Conservation (phyloP, 2,888 invertebrate species). For the Meganola albula region DNA sequence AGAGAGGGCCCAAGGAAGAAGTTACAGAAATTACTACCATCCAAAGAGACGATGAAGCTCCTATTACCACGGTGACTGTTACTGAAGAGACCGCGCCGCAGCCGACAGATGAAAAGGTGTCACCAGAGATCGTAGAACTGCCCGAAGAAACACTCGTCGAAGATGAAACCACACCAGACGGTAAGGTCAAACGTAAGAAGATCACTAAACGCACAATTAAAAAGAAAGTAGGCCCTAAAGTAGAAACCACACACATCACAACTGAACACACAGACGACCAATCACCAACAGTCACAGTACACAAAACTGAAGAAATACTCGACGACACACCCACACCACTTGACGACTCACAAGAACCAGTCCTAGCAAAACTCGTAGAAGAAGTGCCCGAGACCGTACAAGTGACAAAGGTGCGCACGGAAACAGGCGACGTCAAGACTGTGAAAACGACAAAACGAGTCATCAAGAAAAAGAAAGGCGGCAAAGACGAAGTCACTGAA, state of each 20-base stretch:
- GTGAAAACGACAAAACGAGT: constrained; percentile 55
- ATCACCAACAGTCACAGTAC: constrained; percentile 10
- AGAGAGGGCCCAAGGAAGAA: constrained; percentile 28
- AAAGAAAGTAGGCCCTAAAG: constrained; percentile 16
- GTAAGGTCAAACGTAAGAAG: constrained; percentile 38
- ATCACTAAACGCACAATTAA: constrained; percentile 16
- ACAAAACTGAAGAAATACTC: constrained; percentile 12
- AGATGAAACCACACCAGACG: constrained; percentile 39
- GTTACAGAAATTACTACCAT: constrained; percentile 26
- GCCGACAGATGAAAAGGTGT: background rate
- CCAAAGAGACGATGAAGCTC: constrained; percentile 23
- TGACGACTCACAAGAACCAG: constrained; percentile 2
- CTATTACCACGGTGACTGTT: constrained; percentile 1
- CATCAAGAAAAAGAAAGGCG: constrained; percentile 57
- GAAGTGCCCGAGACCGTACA: constrained; percentile 21
- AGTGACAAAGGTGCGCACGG: constrained; percentile 34
- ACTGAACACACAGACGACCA: constrained; percentile 15
- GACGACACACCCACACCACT: constrained; percentile 16
- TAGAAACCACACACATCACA: constrained; percentile 17
- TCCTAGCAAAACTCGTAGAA: constrained; percentile 32
- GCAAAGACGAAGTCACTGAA: constrained; percentile 60
- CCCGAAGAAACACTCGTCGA: constrained; percentile 18
- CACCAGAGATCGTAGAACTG: background rate
- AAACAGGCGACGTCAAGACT: constrained; percentile 41
- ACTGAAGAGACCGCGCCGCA: background rate